Percentiles rank a stretch among this genome's conserved stretches.
Conservation (phyloP, 2,888 invertebrate species). For the Galerucella nymphaeae region DNA sequence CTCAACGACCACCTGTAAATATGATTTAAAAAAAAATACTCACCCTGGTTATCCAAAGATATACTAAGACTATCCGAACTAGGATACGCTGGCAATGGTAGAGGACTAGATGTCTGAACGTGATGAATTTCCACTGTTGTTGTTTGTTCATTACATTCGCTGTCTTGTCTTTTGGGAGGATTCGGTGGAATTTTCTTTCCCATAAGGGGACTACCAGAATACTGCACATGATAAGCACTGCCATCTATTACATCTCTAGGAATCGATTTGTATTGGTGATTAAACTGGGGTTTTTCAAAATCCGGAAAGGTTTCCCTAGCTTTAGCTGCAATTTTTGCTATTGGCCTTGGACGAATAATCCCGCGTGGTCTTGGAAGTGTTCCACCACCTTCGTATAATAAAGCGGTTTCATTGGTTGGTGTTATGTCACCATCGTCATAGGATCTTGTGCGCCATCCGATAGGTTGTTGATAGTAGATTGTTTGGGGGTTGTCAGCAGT, state of each 20-base stretch:
- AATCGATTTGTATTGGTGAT: slow-evolving; percentile 67
- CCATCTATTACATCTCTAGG: slow-evolving; percentile 68
- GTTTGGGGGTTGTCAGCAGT: slow-evolving; percentile 71
- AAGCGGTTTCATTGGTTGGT: slow-evolving; percentile 80
- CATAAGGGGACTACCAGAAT: slow-evolving; percentile 74
- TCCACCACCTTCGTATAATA: slow-evolving; percentile 77
- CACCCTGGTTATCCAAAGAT: slow-evolving; percentile 65
- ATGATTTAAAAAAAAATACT: too few species aligned
- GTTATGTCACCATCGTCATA: slow-evolving; percentile 93
- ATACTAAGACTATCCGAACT: slow-evolving; percentile 74
- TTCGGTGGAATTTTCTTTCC: slow-evolving; percentile 84
- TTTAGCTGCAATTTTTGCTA: slow-evolving; percentile 79
- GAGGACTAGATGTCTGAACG: slow-evolving; percentile 68
- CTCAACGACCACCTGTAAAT: neutral
- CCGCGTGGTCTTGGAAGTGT: slow-evolving; percentile 88
- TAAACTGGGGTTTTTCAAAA: slow-evolving; percentile 65
- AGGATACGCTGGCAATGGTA: slow-evolving; percentile 74
- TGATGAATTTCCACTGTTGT: slow-evolving; percentile 66
- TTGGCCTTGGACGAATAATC: slow-evolving; percentile 81
- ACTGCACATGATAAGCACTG: slow-evolving; percentile 66
- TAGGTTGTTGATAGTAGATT: slow-evolving; percentile 66
- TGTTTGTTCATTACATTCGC: slow-evolving; percentile 59
- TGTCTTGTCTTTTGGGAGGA: slow-evolving; percentile 78
- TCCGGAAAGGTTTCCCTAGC: slow-evolving; percentile 65
- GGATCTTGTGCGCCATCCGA: slow-evolving; percentile 69